Evolutionary conservation across 2,888 invertebrate genomes (phyloP).

Genomic region (Diaphora mendica): DNA sequence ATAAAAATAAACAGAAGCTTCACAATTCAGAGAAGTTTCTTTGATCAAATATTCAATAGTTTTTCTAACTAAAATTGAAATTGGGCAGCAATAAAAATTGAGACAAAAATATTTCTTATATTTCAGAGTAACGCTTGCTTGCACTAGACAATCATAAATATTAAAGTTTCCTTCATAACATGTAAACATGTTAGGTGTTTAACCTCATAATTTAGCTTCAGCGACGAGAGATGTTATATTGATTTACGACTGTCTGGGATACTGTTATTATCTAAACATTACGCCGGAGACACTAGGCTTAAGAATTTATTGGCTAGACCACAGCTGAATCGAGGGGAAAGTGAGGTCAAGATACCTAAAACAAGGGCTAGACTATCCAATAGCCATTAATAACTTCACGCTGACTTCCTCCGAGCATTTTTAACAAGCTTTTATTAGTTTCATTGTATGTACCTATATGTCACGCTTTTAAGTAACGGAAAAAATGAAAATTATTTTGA

Average conservation of each 20-base stretch:
- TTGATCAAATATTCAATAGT: background rate
- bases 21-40: background rate
- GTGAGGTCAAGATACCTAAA: background rate
- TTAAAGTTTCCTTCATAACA: conserved; percentile 23
- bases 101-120: background rate
- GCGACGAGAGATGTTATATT: conserved; percentile 17
- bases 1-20: background rate
- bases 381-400: background rate
- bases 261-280: background rate
- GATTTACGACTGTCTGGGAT: conserved; percentile 30
- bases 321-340: background rate
- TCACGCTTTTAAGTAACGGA: no score
- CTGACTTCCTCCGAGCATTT: background rate
- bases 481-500: no score
- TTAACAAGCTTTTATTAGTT: no score
- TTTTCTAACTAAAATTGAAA: background rate
- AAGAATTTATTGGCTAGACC: conserved; percentile 2
- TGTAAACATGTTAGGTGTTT: conserved; percentile 35
- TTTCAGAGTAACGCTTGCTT: conserved; percentile 11
- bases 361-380: background rate
- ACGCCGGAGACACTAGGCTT: background rate
- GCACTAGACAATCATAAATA: conserved; percentile 37
- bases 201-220: conserved; percentile 30
- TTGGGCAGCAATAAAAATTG: background rate
- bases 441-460: no score